These are phyloP conservation scores for Nomada ruficornis DNA, from an alignment of 2,888 invertebrate species.

Conservation along the genomic window DNA sequence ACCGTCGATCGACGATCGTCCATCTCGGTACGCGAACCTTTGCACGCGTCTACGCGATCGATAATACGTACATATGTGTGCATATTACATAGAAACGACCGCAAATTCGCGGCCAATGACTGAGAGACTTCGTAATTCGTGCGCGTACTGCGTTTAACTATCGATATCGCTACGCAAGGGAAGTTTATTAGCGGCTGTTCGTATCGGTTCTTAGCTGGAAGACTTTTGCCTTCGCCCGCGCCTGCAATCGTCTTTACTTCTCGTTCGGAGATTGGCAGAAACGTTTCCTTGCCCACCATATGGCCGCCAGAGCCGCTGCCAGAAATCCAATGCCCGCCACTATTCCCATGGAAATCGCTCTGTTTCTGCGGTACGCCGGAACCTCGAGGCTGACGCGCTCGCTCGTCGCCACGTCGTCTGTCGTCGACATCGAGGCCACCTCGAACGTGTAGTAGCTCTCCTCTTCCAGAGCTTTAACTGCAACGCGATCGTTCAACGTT, in stretches of 20 bases:
- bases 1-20: neutral
- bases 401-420: constrained; percentile 87
- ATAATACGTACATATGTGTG: neutral
- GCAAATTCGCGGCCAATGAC: constrained; percentile 7
- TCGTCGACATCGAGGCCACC: constrained; percentile 88
- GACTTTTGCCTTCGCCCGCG: neutral
- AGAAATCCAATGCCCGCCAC: constrained; percentile 89
- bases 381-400: constrained; percentile 88
- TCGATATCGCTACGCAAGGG: constrained; percentile 32
- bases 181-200: constrained; percentile 21
- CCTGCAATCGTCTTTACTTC: constrained; percentile 64
- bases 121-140: constrained; percentile 11
- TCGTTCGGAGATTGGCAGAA: constrained; percentile 80
- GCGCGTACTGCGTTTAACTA: constrained; percentile 4
- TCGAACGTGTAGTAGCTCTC: constrained; percentile 91
- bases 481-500: constrained; percentile 60
- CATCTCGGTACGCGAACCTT: neutral
- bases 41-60: constrained; percentile 15
- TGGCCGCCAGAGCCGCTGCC: constrained; percentile 87
- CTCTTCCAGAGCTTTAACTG: constrained; percentile 90
- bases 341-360: constrained; percentile 89
- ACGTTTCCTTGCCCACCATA: constrained; percentile 86
- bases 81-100: constrained; percentile 17
- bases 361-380: constrained; percentile 89
- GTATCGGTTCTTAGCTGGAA: neutral